Conservation (phyloP, 2,113 vertebrate genomes). For the Panurus biarmicus region DNA sequence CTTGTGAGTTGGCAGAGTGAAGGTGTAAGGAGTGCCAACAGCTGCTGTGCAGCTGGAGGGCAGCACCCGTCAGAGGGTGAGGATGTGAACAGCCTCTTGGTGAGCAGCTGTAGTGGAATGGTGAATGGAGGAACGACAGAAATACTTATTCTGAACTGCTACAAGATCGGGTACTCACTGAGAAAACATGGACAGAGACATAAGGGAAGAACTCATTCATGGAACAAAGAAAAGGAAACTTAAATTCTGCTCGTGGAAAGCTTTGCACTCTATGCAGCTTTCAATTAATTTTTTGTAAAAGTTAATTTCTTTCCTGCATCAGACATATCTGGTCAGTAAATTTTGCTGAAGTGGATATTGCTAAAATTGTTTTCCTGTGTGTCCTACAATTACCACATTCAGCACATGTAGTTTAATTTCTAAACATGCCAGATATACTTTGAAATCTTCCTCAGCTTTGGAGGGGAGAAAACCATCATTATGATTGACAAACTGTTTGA, state of each 20-base stretch:
- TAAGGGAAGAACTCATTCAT: not conserved
- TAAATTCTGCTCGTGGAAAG: not conserved
- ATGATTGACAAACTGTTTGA: not conserved
- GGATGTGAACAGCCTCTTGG: not conserved
- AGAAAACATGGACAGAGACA: not conserved
- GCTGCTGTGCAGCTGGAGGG: not conserved
- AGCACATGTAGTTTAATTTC: not conserved
- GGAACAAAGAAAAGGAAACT: not conserved
- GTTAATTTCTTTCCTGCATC: not conserved
- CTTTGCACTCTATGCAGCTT: not conserved
- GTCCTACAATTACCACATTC: not conserved
- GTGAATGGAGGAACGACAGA: not conserved
- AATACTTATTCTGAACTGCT: not conserved
- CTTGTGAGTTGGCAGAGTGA: not conserved
- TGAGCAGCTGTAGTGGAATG: not conserved
- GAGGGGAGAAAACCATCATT: not conserved
- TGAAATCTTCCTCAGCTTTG: not conserved
- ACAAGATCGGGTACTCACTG: not conserved
- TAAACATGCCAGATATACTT: not conserved
- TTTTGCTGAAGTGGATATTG: not conserved
- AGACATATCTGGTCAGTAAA: not conserved
- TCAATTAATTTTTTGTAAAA: not conserved
- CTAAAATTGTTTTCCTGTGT: not conserved
- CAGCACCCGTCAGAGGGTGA: not conserved
- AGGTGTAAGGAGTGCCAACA: not conserved